Percentiles rank a stretch among this genome's conserved stretches.
Conservation (phyloP, 2,888 invertebrate genomes). For the Plebejus anna region DNA sequence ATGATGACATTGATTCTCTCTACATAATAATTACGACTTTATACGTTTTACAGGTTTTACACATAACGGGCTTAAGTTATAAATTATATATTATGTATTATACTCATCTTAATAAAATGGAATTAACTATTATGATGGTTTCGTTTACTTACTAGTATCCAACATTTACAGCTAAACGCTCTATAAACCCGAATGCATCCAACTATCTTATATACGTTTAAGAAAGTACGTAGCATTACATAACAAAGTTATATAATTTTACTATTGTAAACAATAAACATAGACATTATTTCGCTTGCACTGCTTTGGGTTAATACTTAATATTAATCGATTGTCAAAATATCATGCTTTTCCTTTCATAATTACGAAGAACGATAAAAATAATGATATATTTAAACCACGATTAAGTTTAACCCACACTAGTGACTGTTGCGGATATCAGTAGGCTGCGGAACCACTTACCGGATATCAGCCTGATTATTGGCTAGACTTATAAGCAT, state of each 20-base stretch:
- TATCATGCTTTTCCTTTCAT: neutral
- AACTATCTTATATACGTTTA: neutral
- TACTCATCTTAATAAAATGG: too few species aligned
- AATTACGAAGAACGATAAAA: neutral
- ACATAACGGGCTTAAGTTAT: too few species aligned
- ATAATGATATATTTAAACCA: neutral
- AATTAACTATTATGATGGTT: too few species aligned
- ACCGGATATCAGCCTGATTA: conserved; percentile 12
- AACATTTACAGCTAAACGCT: neutral
- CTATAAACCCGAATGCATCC: neutral
- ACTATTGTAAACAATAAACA: neutral
- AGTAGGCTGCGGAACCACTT: neutral
- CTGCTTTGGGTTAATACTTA: neutral
- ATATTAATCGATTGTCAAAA: neutral
- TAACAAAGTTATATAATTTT: neutral
- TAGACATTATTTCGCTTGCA: neutral
- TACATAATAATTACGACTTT: too few species aligned
- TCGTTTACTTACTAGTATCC: too few species aligned
- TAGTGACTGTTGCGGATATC: neutral
- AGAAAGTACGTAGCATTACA: neutral
- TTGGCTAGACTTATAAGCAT: neutral
- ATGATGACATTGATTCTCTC: too few species aligned
- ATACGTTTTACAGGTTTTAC: too few species aligned
- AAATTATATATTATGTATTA: too few species aligned
- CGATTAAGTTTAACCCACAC: neutral